These are phyloP conservation scores for Eclectus roratus DNA, from an alignment of 2,113 vertebrate genomes.

Conservation along the genomic window DNA sequence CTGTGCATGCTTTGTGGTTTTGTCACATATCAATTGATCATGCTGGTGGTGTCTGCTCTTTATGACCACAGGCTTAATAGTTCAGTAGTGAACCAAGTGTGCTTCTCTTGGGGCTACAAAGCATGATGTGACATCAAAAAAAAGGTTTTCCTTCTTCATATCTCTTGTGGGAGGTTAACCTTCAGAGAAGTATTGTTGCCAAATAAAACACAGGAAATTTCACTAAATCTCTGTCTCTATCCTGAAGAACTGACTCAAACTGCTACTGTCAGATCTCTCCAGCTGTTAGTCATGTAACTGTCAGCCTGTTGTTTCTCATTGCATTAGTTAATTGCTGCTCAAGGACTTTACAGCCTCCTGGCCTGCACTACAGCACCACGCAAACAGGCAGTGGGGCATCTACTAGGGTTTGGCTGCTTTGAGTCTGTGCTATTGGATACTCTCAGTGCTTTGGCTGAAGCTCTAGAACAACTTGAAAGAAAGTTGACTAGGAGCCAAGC, in stretches of 20 bases:
- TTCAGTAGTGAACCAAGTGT: background rate
- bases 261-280: background rate
- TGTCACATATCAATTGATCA: background rate
- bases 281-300: background rate
- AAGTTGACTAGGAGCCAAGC: background rate
- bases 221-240: background rate
- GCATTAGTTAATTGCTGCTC: background rate
- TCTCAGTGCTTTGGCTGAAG: background rate
- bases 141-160: background rate
- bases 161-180: background rate
- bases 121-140: background rate
- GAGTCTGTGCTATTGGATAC: accelerated
- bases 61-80: background rate
- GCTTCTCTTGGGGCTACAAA: background rate
- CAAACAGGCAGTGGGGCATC: background rate
- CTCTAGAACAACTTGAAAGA: background rate
- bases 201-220: background rate
- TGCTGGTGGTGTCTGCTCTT: background rate
- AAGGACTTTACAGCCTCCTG: background rate
- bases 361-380: background rate
- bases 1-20: background rate
- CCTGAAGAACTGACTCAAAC: background rate
- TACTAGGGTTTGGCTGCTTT: background rate
- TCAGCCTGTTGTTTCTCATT: background rate
- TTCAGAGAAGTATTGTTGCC: background rate